Percentiles rank a stretch among this genome's conserved stretches.
These are phyloP conservation scores for Drosophila neocordata DNA, from an alignment of 1,140 invertebrate species.

Conservation along the genomic window DNA sequence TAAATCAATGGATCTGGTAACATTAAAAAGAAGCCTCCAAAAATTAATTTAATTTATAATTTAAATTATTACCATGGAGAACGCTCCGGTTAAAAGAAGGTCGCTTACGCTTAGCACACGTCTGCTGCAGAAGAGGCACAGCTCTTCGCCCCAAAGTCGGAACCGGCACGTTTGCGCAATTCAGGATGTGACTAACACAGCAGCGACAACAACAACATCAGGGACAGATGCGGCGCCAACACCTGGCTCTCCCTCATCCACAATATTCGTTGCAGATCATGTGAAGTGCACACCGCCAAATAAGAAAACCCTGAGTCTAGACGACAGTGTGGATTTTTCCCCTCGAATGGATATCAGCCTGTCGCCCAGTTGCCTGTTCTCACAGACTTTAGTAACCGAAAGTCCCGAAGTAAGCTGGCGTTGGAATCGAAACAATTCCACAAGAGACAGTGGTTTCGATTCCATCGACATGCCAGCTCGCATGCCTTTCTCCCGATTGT, in stretches of 20 bases:
- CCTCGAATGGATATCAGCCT: slow-evolving; percentile 59
- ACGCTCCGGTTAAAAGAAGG: slow-evolving; percentile 53
- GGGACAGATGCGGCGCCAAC: not conserved
- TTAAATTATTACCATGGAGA: slow-evolving; percentile 56
- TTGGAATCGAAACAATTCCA: slow-evolving; percentile 64
- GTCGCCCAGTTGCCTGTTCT: slow-evolving; percentile 67
- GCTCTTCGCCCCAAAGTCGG: slow-evolving; percentile 67
- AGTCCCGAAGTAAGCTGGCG: slow-evolving; percentile 77
- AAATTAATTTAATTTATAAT: slow-evolving; percentile 11
- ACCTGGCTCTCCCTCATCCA: slow-evolving; percentile 33
- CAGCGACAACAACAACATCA: not conserved
- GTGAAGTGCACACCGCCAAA: slow-evolving; percentile 67
- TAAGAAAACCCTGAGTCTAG: slow-evolving; percentile 56
- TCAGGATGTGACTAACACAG: slow-evolving; percentile 25
- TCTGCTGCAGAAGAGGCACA: slow-evolving; percentile 69
- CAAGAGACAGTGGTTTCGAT: slow-evolving; percentile 68
- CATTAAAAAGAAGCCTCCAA: not conserved
- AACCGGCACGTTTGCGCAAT: slow-evolving; percentile 44
- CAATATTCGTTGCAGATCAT: slow-evolving; percentile 17
- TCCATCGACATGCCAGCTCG: slow-evolving; percentile 70
- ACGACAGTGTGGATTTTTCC: slow-evolving; percentile 74
- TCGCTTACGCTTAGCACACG: slow-evolving; percentile 62
- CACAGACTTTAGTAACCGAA: slow-evolving; percentile 66
- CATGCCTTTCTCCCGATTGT: slow-evolving; percentile 66
- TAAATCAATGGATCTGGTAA: slow-evolving; percentile 27